Percentiles rank a stretch among this genome's conserved stretches.
These are phyloP conservation scores for Drosophila kambysellisi DNA, from an alignment of 2,888 invertebrate species.

Conservation along the genomic window DNA sequence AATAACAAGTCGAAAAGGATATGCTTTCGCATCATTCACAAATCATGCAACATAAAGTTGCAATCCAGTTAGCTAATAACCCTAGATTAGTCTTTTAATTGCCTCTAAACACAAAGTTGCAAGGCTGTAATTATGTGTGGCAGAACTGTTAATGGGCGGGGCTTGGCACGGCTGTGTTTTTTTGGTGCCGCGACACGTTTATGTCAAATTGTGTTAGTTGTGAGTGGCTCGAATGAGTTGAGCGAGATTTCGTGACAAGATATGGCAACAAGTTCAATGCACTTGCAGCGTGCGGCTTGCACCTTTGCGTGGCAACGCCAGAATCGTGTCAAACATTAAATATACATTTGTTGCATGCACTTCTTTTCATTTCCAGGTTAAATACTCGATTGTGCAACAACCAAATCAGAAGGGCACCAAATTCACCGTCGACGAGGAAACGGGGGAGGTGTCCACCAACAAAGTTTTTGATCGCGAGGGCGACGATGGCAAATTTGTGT, in stretches of 20 bases:
- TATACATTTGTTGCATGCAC: conserved; percentile 42
- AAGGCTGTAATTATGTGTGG: conserved; percentile 2
- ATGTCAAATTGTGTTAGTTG: conserved; percentile 52
- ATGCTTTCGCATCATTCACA: no score
- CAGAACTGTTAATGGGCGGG: background rate
- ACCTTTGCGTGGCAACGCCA: conserved; percentile 45
- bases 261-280: conserved; percentile 63
- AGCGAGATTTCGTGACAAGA: conserved; percentile 61
- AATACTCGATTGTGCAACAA: conserved; percentile 98
- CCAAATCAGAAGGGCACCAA: conserved; percentile 97
- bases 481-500: conserved; percentile 98
- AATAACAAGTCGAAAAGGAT: background rate
- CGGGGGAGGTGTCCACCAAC: conserved; percentile 97
- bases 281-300: conserved; percentile 32
- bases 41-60: background rate
- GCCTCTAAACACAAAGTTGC: background rate
- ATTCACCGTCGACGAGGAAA: conserved; percentile 97
- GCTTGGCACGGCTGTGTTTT: conserved; percentile 31
- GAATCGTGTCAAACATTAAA: conserved; percentile 62
- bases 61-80: background rate
- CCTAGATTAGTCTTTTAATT: background rate
- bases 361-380: conserved; percentile 86
- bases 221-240: conserved; percentile 14
- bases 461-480: conserved; percentile 99
- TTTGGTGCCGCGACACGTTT: conserved; percentile 55